These are phyloP conservation scores for Metaphire vulgaris DNA, from an alignment of 1,140 invertebrate species.

Conservation along the genomic window DNA sequence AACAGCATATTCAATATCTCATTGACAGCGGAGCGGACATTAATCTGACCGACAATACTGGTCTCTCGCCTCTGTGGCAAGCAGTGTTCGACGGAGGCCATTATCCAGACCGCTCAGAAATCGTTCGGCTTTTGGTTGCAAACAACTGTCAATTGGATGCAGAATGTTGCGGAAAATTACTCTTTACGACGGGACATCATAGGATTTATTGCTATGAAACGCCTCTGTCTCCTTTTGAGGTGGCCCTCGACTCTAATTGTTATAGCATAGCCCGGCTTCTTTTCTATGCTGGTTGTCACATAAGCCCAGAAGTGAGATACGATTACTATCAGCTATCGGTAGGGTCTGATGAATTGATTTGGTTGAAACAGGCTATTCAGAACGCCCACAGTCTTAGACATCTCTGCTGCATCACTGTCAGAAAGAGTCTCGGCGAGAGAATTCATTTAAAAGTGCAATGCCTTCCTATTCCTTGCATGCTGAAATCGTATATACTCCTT, in stretches of 20 bases:
- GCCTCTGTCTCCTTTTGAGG: constrained; percentile 16
- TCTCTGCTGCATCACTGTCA: background rate
- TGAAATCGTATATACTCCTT: constrained; percentile 14
- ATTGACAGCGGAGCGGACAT: background rate
- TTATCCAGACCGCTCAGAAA: background rate
- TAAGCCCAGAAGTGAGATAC: constrained; percentile 7
- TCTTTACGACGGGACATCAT: background rate
- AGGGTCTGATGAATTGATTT: background rate
- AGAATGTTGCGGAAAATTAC: constrained; percentile 7
- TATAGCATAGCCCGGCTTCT: constrained; percentile 11
- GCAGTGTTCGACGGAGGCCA: constrained; percentile 11
- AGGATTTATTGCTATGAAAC: constrained; percentile 15
- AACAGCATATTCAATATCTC: constrained; percentile 16
- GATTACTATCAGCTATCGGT: background rate
- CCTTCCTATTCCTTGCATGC: background rate
- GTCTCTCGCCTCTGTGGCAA: constrained; percentile 18
- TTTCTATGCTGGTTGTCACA: constrained; percentile 11
- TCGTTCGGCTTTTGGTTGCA: constrained; percentile 11
- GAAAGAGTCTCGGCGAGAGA: constrained; percentile 5
- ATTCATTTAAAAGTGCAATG: constrained; percentile 5
- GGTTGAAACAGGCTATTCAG: constrained; percentile 1
- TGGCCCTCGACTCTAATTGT: constrained; percentile 14
- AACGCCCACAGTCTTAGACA: constrained; percentile 8
- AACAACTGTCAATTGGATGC: constrained; percentile 17
- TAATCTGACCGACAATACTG: constrained; percentile 7